A percentile compares a stretch with the other conserved stretches of the same genome.
phyloP scores from a whole-genome alignment of 2,797 vertebrate genomes.

The Syngnathus rostellatus region DNA sequence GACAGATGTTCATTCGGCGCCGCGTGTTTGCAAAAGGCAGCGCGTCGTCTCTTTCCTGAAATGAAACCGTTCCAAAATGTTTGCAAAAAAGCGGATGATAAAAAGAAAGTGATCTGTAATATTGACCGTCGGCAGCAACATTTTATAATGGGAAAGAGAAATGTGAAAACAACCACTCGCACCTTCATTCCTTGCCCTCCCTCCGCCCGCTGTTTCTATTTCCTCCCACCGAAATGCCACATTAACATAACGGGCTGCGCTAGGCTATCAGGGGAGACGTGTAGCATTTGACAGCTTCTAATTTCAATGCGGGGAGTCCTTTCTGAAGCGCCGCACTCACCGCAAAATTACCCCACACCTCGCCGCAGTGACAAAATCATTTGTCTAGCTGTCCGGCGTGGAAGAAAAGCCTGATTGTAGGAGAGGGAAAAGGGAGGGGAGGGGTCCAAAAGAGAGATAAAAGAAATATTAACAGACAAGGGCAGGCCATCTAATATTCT shows the following conservation, averaged over 20 bases:
- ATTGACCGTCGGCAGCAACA: background rate
- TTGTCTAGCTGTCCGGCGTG: conserved; percentile 60
- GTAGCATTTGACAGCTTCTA: conserved; percentile 66
- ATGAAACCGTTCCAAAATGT: background rate
- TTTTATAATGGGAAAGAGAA: conserved; percentile 8
- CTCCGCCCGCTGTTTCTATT: conserved; percentile 37
- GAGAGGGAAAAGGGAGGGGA: conserved; percentile 14
- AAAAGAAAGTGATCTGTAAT: background rate
- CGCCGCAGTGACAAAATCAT: conserved; percentile 48
- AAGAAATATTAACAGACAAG: conserved; percentile 2
- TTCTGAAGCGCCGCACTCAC: conserved; percentile 52
- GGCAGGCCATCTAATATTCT: background rate
- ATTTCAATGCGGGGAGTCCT: conserved; percentile 52
- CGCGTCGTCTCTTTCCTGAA: background rate
- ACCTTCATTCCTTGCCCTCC: conserved; percentile 20
- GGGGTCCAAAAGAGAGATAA: conserved; percentile 7
- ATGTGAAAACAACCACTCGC: conserved; percentile 20
- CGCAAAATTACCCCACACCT: conserved; percentile 65
- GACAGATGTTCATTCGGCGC: conserved; percentile 1
- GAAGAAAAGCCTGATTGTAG: conserved; percentile 37
- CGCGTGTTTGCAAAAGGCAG: background rate
- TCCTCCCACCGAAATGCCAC: conserved; percentile 67
- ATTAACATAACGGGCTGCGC: conserved; percentile 69
- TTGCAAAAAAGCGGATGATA: background rate
- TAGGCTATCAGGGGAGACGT: conserved; percentile 55